Conservation (phyloP, 2,113 vertebrate genomes). For the Suricata suricatta region DNA sequence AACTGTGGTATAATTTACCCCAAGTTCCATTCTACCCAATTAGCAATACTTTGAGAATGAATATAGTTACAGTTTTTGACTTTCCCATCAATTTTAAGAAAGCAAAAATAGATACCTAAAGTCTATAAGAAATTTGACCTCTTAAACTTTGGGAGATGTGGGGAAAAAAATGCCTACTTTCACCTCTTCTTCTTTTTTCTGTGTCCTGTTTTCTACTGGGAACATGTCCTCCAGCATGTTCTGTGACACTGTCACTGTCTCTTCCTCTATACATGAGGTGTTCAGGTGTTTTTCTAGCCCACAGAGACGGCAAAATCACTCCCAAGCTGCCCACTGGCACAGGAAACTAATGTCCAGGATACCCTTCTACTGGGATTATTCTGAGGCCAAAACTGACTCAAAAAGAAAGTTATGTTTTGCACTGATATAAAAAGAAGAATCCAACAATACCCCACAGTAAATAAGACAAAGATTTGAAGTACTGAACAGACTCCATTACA, state of each 20-base stretch:
- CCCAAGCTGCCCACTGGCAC: not conserved
- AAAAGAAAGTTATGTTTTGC: not conserved
- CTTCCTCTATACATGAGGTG: not conserved
- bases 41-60: not conserved
- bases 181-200: not conserved
- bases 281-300: not conserved
- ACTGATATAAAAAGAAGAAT: not conserved
- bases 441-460: not conserved
- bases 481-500: not conserved
- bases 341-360: not conserved
- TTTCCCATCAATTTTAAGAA: not conserved
- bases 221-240: not conserved
- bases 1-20: not conserved
- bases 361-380: not conserved
- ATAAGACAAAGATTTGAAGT: slow-evolving; percentile 10
- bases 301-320: not conserved
- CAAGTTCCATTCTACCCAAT: not conserved
- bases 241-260: not conserved
- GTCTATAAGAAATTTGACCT: not conserved
- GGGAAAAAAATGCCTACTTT: not conserved
- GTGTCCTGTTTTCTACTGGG: not conserved
- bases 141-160: not conserved
- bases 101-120: not conserved
- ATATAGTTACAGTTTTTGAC: not conserved
- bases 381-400: not conserved